These are phyloP conservation scores for Lucilia cuprina DNA, from an alignment of 1,140 invertebrate species.

Conservation along the genomic window DNA sequence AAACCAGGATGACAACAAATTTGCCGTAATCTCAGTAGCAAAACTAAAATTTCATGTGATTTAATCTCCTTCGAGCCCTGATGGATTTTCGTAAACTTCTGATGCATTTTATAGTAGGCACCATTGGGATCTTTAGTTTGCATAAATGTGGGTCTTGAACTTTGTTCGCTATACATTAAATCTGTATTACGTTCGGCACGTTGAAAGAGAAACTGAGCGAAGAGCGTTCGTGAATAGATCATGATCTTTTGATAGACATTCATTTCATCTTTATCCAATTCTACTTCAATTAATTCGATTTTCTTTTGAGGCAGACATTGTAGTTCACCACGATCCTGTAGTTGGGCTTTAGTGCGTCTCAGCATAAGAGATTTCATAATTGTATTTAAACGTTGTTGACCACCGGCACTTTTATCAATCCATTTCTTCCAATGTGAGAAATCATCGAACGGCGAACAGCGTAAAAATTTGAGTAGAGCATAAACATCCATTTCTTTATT, in stretches of 20 bases:
- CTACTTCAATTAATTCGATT: conserved; percentile 67
- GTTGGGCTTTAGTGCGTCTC: conserved; percentile 82
- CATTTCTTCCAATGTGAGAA: conserved; percentile 75
- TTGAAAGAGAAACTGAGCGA: conserved; percentile 78
- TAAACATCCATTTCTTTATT: conserved; percentile 91
- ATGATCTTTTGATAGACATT: conserved; percentile 80
- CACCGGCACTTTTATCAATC: conserved; percentile 71
- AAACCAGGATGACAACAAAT: conserved; percentile 88
- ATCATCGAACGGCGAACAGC: conserved; percentile 88
- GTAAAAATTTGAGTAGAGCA: conserved; percentile 84
- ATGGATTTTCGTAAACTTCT: conserved; percentile 69
- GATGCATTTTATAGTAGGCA: conserved; percentile 67
- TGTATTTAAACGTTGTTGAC: conserved; percentile 74
- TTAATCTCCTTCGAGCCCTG: conserved; percentile 70
- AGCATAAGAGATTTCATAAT: conserved; percentile 84
- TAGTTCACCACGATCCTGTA: conserved; percentile 69
- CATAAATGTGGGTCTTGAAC: conserved; percentile 46
- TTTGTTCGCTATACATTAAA: conserved; percentile 45
- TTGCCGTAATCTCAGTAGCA: conserved; percentile 84
- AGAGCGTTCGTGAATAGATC: conserved; percentile 75
- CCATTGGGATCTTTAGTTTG: conserved; percentile 62
- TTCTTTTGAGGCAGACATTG: conserved; percentile 72
- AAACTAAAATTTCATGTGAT: conserved; percentile 79
- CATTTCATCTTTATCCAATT: conserved; percentile 75
- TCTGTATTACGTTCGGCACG: conserved; percentile 72